Evolutionary conservation across 2,113 vertebrate genomes (phyloP).

Genomic region (Eulacestoma nigropectus): DNA sequence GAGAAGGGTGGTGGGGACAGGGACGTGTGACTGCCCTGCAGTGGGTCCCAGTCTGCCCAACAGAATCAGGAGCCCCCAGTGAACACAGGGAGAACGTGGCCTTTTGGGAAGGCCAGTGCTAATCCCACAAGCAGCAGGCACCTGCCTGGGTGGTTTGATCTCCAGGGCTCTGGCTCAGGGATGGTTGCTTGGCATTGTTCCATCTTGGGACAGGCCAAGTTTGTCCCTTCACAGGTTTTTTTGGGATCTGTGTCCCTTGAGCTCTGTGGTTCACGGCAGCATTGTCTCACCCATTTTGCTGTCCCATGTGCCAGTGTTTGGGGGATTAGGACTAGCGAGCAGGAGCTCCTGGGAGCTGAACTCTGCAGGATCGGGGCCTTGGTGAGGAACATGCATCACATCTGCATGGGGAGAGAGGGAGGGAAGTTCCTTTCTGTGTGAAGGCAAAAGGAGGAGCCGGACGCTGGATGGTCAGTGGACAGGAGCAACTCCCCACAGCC

Average conservation of each 20-base stretch:
- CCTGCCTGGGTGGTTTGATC: background rate
- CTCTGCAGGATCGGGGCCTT: background rate
- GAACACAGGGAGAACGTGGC: background rate
- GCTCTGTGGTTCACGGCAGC: background rate
- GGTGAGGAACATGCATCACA: background rate
- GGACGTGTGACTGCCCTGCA: fast-evolving
- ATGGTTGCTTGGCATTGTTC: background rate
- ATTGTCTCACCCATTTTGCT: background rate
- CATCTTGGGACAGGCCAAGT: background rate
- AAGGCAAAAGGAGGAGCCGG: background rate
- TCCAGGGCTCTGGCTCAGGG: background rate
- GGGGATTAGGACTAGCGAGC: background rate
- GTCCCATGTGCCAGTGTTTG: background rate
- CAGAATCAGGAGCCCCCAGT: background rate
- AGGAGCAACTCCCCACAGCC: background rate
- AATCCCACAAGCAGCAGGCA: background rate
- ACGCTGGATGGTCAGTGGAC: background rate
- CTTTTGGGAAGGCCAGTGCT: background rate
- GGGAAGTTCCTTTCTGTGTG: background rate
- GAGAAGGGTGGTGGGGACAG: background rate
- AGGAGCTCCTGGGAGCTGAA: background rate
- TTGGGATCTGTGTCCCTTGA: background rate
- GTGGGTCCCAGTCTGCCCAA: background rate
- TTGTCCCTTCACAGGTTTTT: background rate
- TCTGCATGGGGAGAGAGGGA: background rate